phyloP scores from a whole-genome alignment of 2,888 invertebrate species.

The Priocnemis perturbator region DNA sequence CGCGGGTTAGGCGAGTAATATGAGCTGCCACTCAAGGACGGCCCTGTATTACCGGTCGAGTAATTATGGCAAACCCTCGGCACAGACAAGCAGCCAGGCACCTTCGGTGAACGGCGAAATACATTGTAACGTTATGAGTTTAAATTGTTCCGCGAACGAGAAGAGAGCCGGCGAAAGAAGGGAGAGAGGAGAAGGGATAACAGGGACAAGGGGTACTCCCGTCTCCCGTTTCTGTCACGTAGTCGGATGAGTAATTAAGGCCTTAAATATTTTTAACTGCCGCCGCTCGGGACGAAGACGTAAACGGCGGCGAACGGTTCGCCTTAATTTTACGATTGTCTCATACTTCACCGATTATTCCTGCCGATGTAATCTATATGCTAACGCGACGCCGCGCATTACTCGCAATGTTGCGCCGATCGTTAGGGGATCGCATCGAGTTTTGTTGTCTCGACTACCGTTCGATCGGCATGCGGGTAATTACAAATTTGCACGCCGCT shows the following conservation, averaged over 20 bases:
- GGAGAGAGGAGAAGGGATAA: not conserved
- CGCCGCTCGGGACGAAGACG: conserved; percentile 1
- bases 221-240: conserved; percentile 37
- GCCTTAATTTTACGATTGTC: conserved; percentile 2
- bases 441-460: no score
- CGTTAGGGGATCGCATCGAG: not conserved
- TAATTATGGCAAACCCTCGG: conserved; percentile 68
- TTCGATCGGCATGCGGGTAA: no score
- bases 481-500: no score
- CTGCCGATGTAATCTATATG: conserved; percentile 4
- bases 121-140: conserved; percentile 63
- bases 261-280: conserved; percentile 8
- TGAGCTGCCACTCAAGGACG: conserved; percentile 72
- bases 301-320: not conserved
- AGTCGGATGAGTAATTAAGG: conserved; percentile 38
- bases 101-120: conserved; percentile 45
- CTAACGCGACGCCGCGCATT: not conserved
- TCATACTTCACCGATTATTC: conserved; percentile 1
- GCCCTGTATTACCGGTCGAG: conserved; percentile 70
- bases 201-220: conserved; percentile 12
- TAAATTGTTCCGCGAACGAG: conserved; percentile 56
- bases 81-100: conserved; percentile 39
- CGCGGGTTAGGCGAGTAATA: conserved; percentile 71
- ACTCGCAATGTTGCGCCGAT: not conserved
- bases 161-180: not conserved